Evolutionary conservation across 2,888 invertebrate species (phyloP), one percentile per base, ranked within the genome.

Genomic region (Sturmia bella): DNA sequence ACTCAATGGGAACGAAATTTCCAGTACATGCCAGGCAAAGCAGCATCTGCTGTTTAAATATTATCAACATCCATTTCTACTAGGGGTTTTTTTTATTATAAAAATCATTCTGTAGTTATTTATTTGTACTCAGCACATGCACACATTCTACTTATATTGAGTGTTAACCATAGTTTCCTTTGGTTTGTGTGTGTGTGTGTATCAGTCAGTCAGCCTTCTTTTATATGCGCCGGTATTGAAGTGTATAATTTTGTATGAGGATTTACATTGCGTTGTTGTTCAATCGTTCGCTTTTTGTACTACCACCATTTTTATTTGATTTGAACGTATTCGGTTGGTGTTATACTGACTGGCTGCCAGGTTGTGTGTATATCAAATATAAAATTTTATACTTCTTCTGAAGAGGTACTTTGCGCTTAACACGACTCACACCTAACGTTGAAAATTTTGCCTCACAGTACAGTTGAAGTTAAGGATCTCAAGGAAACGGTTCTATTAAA

Each of bases 391-490:
- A 56, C 39, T 21, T 79, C 39, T 21, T 79, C 52, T 45, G 64
- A 69, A 39, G 70, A 48, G 15, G 21, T 66, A 41, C 15, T 57
- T 83, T 64, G 59, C 61, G 59, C 61, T 73, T 83, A 63, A 54
- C 70, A 63, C 24, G 32, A 45, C 57, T 66, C 77, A 61, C 72
- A 78, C 63, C 84, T 72, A 79, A 43, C 61, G 24, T 68, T 56
- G 52, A 61, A 52, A 52, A 80, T 32, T 48, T 50, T 72, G 63
- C 78, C 84, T 83, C 84, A 75, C 64, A 70, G 86, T 88, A 89
- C 89, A 89, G 88, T 89, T 87, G 82, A 86, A 86, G 84, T 86
- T 85, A 82, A 86, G 85, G 85, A 85, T 84, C 85, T 81, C 84
- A 85, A 85, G 85, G 79, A 84, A 85, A 84, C 88, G 87, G 89